Base-by-base conservation (phyloP, 1,140 invertebrate species). In the Anoplophora glabripennis region DNA sequence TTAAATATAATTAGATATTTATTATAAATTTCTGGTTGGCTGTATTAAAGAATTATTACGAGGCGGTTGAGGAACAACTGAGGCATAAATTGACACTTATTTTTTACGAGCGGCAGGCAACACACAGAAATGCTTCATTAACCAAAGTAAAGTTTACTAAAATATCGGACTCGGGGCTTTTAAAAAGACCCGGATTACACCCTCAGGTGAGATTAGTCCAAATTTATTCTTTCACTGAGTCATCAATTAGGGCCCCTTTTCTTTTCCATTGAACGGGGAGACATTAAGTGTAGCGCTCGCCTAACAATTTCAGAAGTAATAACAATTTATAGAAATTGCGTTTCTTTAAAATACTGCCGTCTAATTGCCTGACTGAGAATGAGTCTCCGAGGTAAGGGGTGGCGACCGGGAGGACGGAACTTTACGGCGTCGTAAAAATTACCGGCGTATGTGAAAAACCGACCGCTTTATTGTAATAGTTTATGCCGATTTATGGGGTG, bases 291-390 rank as follows among this genome's bases (percentile, higher is more conserved):
- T 35, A 40, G 15, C 49, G 36, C 40, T 52, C 40, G 37, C 35
- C 49, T 52, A 52, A 52, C 45, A 54, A 46, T 59, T 57, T 63
- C 61, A 41, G 35, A 37, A 48, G 53, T 59, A 60, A 67, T 65
- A 67, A 65, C 60, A 67, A 67, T 67, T 67, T 67, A 65, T 65
- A 59, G 66, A 64, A 64, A 67, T 64, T 61, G 59, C 62, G 57
- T 65, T 65, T 59, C 49, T 65, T 62, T 57, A 61, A 67, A 64
- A 67, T 65, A 62, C 62, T 36, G 53, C 47, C 59, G 36, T 67
- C 59, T 67, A 67, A 67, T 67, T 67, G 65, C 49, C 64, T 65
- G 62, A 59, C 54, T 64, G 59, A 65, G 63, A 65, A 67, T 67
- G 63, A 62, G 63, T 67, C 65, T 59, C 65, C 45, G 57, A 56